Evolutionary conservation across 2,888 invertebrate species (phyloP), one percentile per base, ranked within the genome.

Genomic region (Hydraecia micacea): DNA sequence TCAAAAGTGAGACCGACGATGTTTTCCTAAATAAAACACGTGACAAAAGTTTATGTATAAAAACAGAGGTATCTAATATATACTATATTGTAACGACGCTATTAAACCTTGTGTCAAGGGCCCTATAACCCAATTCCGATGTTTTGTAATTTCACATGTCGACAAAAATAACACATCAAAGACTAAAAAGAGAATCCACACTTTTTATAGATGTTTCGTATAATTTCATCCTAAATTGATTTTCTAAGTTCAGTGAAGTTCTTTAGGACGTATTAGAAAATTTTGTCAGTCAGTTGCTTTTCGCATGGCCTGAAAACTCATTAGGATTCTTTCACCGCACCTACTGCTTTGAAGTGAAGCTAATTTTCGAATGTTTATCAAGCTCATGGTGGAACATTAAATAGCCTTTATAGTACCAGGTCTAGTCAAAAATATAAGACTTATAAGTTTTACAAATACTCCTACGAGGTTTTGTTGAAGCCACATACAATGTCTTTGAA

Each of bases 21-120:
- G 5, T 63, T n/a, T 52, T 55, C 5, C n/a, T 62, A 32, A 66
- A 62, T 42, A 55, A 36, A 70, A 62, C 32, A 67, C n/a, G 18
- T 66, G 46, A 5, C 5, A 58, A 13, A 28, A 15, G 32, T 46
- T 25, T 32, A 32, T 46, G 2, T 36, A n/a, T 46, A 73, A 18
- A 62, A 63, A 69, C 58, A 66, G 13, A 65, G 32, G 39, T 63
- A 69, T 52, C 32, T 62, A 66, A 76, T 58, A 69, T 7, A 58
- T 66, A 76, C 55, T 52, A 68, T 36, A 75, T 83, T 75, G 76
- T 84, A 84, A 77, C 75, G 60, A 70, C 73, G 85, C 71, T 75
- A 80, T 89, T 88, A 89, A 86, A 88, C 75, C 73, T 63, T 78
- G 80, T 93, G 94, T 94, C 96, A 95, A 95, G 95, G 95, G 88